Percentiles rank a stretch among this genome's conserved stretches.
Evolutionary conservation across 2,113 vertebrate species (phyloP).

Genomic region (Macquaria ambigua): DNA sequence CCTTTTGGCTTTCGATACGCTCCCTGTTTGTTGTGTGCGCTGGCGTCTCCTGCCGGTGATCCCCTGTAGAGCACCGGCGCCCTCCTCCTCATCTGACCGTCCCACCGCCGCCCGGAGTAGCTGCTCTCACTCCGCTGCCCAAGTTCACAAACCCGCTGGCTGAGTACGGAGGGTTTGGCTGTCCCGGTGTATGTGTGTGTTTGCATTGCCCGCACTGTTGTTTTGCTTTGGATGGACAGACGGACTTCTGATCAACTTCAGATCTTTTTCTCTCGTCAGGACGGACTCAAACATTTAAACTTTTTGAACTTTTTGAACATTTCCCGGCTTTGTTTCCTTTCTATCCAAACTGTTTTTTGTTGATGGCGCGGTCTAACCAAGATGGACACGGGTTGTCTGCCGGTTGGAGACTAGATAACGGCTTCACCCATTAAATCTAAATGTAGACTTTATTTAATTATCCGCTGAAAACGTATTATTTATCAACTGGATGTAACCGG

Average conservation of each 20-base stretch:
- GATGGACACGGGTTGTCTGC: conserved; percentile 71
- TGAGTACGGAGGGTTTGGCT: conserved; percentile 24
- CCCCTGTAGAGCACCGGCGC: neutral
- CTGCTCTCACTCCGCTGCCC: conserved; percentile 29
- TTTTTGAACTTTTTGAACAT: neutral
- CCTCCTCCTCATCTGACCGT: conserved; percentile 7
- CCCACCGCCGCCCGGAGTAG: conserved; percentile 56
- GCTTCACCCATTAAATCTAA: conserved; percentile 12
- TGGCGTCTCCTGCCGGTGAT: conserved; percentile 41
- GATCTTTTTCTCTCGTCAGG: neutral
- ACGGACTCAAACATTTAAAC: neutral
- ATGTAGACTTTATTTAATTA: conserved; percentile 35
- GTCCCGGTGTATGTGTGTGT: conserved; percentile 17
- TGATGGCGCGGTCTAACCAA: conserved; percentile 64
- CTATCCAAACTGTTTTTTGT: conserved; percentile 3
- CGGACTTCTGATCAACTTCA: conserved; percentile 1
- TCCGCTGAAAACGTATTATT: neutral
- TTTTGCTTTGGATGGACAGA: conserved; percentile 13
- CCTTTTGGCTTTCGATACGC: too few species aligned
- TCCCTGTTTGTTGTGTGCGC: neutral
- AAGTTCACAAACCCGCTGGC: conserved; percentile 65
- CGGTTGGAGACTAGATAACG: conserved; percentile 56
- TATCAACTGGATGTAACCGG: conserved; percentile 47
- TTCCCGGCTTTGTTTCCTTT: conserved; percentile 20
- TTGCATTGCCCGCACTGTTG: neutral